Conservation (phyloP, 2,888 invertebrate species). For the Sarcophaga subvicina region DNA sequence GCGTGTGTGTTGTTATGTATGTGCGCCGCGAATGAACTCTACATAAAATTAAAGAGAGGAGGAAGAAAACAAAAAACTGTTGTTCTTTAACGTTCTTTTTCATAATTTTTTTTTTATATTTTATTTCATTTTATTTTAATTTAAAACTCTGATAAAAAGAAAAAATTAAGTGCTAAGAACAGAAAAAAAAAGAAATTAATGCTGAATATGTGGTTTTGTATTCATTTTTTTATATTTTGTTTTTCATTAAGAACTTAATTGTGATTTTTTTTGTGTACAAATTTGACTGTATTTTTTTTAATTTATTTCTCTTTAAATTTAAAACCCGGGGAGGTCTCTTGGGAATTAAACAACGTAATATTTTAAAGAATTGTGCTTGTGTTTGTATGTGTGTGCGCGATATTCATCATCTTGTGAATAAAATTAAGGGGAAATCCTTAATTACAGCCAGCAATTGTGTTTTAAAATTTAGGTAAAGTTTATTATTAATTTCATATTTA, state of each 20-base stretch:
- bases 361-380: no score
- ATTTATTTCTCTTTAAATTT: not conserved
- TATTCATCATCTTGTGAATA: no score
- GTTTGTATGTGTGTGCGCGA: no score
- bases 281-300: not conserved
- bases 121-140: constrained; percentile 2
- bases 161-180: not conserved
- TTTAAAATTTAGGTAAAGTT: no score
- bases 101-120: no score
- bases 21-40: constrained; percentile 50
- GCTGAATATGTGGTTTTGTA: constrained; percentile 50
- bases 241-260: not conserved
- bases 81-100: constrained; percentile 52
- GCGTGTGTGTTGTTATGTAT: constrained; percentile 3
- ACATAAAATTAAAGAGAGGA: constrained; percentile 36
- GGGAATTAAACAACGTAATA: no score
- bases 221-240: not conserved
- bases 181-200: constrained; percentile 21
- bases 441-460: no score
- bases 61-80: constrained; percentile 8
- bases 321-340: not conserved
- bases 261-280: not conserved
- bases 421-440: no score
- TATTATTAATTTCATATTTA: no score
- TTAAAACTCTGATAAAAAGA: constrained; percentile 42